Evolutionary conservation across 2,888 invertebrate genomes (phyloP), one percentile per base, ranked within the genome.

Genomic region (Lathronympha strigana): DNA sequence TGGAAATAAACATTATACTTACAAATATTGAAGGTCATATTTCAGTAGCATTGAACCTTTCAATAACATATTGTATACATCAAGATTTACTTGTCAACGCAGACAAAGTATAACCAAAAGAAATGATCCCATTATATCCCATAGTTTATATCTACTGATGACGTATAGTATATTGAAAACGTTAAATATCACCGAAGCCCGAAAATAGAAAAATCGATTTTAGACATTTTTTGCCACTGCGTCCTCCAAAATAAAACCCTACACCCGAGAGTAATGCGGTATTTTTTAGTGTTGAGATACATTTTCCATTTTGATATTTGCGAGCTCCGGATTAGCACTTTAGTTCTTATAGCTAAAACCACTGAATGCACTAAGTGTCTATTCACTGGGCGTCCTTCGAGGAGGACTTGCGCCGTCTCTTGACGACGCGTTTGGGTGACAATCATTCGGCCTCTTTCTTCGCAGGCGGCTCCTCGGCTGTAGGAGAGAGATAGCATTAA

Each of bases 381-480:
- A 47, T 69, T 81, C 75, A 86, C 74, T 84, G 86, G 58, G 75
- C 67, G 73, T 90, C 91, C 82, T 90, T 88, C 66, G 86, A 70
- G 1, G 88, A 81, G 79, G 90, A 86, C 80, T 92, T 92, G 85
- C 90, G 90, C 74, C 91, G 90, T 76, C 91, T 78, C 68, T 91
- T 92, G 74, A 90, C 90, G 87, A 85, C 91, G 90, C 92, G 92
- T 77, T 92, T 92, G 23, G 90, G 88, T 78, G 91, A 86, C 77
- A 84, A 92, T 92, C 92, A 92, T 84, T 92, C 92, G 67, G 79
- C 76, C 82, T 91, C 92, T 69, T 91, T 91, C 79, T 92, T 92
- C 45, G 71, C 80, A 68, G 85, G 90, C 69, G 88, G 85, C 62
- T 91, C 91, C 71, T 92, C 92, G 67, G 78, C 90, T 88, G 81